phyloP scores from a whole-genome alignment of 2,113 vertebrate species.

The Amblyopsis rosae region DNA sequence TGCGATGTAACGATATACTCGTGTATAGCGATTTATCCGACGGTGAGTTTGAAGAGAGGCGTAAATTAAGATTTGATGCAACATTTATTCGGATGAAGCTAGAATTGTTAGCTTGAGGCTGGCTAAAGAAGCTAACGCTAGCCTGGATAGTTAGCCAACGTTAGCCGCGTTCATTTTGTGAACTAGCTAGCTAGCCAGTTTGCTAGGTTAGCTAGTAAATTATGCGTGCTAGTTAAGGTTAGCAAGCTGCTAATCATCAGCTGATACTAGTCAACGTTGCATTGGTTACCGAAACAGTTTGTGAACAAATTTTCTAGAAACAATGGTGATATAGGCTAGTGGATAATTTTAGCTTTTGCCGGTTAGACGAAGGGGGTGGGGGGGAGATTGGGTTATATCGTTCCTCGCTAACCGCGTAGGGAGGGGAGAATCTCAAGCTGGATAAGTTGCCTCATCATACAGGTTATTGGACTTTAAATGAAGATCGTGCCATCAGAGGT shows the following conservation, averaged over 20 bases:
- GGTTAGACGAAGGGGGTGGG: slow-evolving; percentile 47
- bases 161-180: slow-evolving; percentile 72
- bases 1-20: slow-evolving; percentile 18
- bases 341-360: slow-evolving; percentile 57
- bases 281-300: slow-evolving; percentile 37
- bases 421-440: slow-evolving; percentile 78
- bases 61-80: slow-evolving; percentile 58
- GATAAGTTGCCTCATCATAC: slow-evolving; percentile 80
- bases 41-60: slow-evolving; percentile 35
- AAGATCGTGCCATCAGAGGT: slow-evolving; percentile 84
- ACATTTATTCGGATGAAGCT: slow-evolving; percentile 72
- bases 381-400: slow-evolving; percentile 52
- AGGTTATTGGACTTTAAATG: slow-evolving; percentile 83
- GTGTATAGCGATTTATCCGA: slow-evolving; percentile 44
- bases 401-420: slow-evolving; percentile 70
- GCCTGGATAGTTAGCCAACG: slow-evolving; percentile 58
- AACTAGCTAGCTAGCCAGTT: slow-evolving; percentile 58
- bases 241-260: slow-evolving; percentile 71
- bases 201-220: slow-evolving; percentile 69
- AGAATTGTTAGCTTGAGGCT: slow-evolving; percentile 68
- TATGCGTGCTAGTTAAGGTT: slow-evolving; percentile 67
- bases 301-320: slow-evolving; percentile 37
- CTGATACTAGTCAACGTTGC: slow-evolving; percentile 56
- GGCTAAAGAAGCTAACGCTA: slow-evolving; percentile 62
- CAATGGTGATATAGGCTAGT: slow-evolving; percentile 37